Conservation (phyloP, 2,888 invertebrate species). For the Drosophila yooni region DNA sequence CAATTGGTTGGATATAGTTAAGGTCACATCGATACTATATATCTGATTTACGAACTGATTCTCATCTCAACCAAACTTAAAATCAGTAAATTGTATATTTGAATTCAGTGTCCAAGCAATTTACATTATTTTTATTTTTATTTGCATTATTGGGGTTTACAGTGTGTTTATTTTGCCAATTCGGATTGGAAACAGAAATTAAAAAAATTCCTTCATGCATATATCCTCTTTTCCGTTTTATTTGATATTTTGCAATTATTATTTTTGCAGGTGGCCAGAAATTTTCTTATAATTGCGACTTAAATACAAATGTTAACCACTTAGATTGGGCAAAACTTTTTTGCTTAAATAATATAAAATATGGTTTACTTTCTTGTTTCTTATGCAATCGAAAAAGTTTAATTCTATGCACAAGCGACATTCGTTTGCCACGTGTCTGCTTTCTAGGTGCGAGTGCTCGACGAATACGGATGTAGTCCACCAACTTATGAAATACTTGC, state of each 20-base stretch:
- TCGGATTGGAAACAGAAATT: constrained; percentile 26
- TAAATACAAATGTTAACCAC: constrained; percentile 32
- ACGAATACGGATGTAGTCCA: constrained; percentile 19
- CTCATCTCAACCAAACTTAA: not conserved
- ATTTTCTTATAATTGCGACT: constrained; percentile 14
- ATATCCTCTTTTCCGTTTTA: not conserved
- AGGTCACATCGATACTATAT: not conserved
- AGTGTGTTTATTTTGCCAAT: constrained; percentile 35
- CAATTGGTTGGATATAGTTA: not conserved
- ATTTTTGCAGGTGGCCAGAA: constrained; percentile 1
- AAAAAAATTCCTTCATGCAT: constrained; percentile 17
- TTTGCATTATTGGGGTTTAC: constrained; percentile 41
- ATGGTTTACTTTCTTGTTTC: constrained; percentile 22
- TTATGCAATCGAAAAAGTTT: constrained; percentile 30
- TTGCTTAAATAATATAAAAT: constrained; percentile 43
- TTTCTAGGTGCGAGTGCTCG: constrained; percentile 31
- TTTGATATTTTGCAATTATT: not conserved
- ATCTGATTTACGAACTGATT: not conserved
- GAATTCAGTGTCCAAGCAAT: not conserved
- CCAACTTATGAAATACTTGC: constrained; percentile 66
- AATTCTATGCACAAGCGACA: constrained; percentile 25
- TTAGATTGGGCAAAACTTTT: constrained; percentile 20
- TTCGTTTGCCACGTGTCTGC: constrained; percentile 1
- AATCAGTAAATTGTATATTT: not conserved
- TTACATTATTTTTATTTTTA: constrained; percentile 29